These are phyloP conservation scores for Coelopa frigida DNA, from an alignment of 1,140 invertebrate genomes.

Conservation along the genomic window DNA sequence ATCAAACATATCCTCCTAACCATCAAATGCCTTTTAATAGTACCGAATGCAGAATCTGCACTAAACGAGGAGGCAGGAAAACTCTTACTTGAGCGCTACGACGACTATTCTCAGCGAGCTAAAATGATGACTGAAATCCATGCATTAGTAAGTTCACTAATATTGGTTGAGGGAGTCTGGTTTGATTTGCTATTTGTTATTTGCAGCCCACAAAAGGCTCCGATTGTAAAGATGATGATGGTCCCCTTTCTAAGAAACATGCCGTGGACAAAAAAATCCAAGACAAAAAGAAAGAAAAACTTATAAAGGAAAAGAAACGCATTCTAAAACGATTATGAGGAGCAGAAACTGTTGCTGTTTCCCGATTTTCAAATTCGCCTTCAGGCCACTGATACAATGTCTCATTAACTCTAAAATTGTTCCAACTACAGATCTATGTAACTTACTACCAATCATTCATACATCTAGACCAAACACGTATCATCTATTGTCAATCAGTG, in stretches of 20 bases:
- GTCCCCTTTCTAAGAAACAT: constrained; percentile 75
- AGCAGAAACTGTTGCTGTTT: constrained; percentile 1
- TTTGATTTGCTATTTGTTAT: background rate
- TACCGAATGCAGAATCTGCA: constrained; percentile 90
- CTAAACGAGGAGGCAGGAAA: constrained; percentile 92
- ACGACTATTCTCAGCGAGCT: constrained; percentile 82
- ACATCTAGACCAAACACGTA: too few relatives aligned
- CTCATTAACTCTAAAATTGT: too few relatives aligned
- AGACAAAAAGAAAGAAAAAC: constrained; percentile 67
- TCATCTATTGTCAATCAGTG: too few relatives aligned
- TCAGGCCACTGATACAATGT: too few relatives aligned
- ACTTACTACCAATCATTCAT: too few relatives aligned
- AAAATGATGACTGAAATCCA: constrained; percentile 94
- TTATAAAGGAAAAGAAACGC: constrained; percentile 78
- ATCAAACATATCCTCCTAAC: constrained; percentile 93
- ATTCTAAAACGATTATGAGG: constrained; percentile 81
- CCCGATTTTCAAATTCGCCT: too few relatives aligned
- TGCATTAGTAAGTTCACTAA: constrained; percentile 49
- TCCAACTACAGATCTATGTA: too few relatives aligned
- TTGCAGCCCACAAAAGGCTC: constrained; percentile 35
- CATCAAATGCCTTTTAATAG: constrained; percentile 86
- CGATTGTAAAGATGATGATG: constrained; percentile 49
- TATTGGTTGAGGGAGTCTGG: background rate
- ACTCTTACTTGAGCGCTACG: constrained; percentile 81
- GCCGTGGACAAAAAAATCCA: constrained; percentile 72